phyloP scores from a whole-genome alignment of 2,888 invertebrate genomes.

The Aspidapion aeneum region DNA sequence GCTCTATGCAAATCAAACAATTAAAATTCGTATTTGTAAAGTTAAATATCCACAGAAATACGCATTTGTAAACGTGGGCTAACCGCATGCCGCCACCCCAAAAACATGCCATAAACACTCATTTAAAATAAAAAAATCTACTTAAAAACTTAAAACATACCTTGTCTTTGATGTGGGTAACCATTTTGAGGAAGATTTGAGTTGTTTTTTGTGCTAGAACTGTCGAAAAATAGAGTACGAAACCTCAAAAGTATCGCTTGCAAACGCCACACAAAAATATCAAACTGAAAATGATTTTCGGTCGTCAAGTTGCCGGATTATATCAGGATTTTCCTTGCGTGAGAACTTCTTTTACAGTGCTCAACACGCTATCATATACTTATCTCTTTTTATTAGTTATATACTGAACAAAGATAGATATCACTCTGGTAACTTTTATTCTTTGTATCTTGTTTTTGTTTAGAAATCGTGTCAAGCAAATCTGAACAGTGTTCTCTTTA shows the following conservation, averaged over 20 bases:
- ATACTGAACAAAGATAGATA: too few relatives aligned
- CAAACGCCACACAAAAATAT: neutral
- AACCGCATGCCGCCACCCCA: too few relatives aligned
- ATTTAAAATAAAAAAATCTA: neutral
- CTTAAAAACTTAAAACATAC: conserved; percentile 26
- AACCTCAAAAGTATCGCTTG: neutral
- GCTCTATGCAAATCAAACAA: neutral
- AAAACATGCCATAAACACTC: neutral
- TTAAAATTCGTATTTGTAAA: neutral
- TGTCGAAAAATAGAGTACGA: neutral
- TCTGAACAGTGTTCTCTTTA: too few relatives aligned
- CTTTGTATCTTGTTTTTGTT: too few relatives aligned
- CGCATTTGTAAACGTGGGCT: too few relatives aligned
- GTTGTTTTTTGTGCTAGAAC: neutral
- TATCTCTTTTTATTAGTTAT: too few relatives aligned
- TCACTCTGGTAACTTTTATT: too few relatives aligned
- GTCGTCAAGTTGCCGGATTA: neutral
- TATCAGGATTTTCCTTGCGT: too few relatives aligned
- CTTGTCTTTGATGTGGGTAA: conserved; percentile 56
- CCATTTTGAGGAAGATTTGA: conserved; percentile 31
- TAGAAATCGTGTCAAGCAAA: too few relatives aligned
- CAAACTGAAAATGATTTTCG: neutral
- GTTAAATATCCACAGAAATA: too few relatives aligned
- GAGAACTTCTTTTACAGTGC: too few relatives aligned
- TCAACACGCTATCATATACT: too few relatives aligned